Conservation (phyloP, 2,113 vertebrate species). For the Anarhynchus alexandrinus region DNA sequence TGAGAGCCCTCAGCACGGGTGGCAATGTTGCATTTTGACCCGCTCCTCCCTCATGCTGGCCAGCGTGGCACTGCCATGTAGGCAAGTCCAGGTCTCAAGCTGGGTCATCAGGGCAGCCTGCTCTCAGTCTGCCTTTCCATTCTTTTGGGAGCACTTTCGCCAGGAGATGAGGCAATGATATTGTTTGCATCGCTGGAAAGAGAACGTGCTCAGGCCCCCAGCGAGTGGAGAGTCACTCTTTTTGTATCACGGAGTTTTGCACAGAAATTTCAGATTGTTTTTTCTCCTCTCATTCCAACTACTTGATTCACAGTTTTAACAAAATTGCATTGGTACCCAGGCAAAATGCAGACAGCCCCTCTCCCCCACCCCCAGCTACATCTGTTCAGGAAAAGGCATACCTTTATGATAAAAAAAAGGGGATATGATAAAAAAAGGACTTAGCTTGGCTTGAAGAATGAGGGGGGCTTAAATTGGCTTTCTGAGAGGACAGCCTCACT, state of each 20-base stretch:
- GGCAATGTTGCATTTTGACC: not conserved
- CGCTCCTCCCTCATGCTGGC: accelerated
- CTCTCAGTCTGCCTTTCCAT: not conserved
- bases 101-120: not conserved
- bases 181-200: not conserved
- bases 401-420: not conserved
- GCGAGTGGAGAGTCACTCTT: not conserved
- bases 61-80: accelerated
- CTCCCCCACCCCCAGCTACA: not conserved
- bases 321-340: not conserved
- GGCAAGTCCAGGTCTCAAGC: not conserved
- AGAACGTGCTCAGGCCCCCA: accelerated
- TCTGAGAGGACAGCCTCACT: not conserved
- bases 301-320: not conserved
- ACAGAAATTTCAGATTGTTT: accelerated
- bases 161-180: not conserved
- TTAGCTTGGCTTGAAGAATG: not conserved
- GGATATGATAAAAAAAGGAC: not conserved
- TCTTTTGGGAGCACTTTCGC: not conserved
- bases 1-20: accelerated
- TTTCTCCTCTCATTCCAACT: not conserved
- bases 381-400: not conserved
- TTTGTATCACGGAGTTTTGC: not conserved
- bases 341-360: not conserved
- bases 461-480: not conserved